Evolutionary conservation across 2,797 vertebrate genomes (phyloP).

Genomic region (Aselliscus stoliczkanus): DNA sequence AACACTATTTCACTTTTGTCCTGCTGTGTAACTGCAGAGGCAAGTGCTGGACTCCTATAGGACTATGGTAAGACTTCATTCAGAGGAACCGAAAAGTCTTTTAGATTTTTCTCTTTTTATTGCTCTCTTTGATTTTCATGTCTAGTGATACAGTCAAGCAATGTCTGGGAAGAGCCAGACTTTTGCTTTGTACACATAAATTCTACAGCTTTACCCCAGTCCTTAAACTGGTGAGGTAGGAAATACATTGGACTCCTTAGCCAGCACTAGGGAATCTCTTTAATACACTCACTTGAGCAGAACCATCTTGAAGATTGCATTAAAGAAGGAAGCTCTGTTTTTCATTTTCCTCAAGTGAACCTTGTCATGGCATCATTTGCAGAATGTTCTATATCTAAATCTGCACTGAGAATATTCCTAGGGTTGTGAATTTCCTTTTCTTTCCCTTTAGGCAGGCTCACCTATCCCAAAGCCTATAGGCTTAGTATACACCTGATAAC

Average conservation of each 20-base stretch:
- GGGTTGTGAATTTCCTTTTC: not conserved
- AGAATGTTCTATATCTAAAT: constrained; percentile 3
- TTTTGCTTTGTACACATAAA: not conserved
- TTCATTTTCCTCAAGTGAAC: not conserved
- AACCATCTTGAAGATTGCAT: not conserved
- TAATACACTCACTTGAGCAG: not conserved
- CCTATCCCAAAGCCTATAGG: not conserved
- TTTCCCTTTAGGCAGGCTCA: not conserved
- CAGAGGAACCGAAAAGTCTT: not conserved
- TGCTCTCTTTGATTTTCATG: not conserved
- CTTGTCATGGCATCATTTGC: not conserved
- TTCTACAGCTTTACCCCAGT: not conserved
- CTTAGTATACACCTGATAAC: not conserved
- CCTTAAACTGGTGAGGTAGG: not conserved
- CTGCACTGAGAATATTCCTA: not conserved
- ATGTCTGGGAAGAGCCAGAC: not conserved
- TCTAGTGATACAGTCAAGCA: not conserved
- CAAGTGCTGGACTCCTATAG: not conserved
- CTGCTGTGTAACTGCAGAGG: not conserved
- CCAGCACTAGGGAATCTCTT: not conserved
- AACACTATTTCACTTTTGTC: not conserved
- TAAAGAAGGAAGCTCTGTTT: not conserved
- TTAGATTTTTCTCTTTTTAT: not conserved
- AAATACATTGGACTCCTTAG: not conserved
- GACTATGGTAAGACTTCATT: too few species aligned